Base-by-base conservation (phyloP, 2,888 invertebrate species). In the Morpho achilles region DNA sequence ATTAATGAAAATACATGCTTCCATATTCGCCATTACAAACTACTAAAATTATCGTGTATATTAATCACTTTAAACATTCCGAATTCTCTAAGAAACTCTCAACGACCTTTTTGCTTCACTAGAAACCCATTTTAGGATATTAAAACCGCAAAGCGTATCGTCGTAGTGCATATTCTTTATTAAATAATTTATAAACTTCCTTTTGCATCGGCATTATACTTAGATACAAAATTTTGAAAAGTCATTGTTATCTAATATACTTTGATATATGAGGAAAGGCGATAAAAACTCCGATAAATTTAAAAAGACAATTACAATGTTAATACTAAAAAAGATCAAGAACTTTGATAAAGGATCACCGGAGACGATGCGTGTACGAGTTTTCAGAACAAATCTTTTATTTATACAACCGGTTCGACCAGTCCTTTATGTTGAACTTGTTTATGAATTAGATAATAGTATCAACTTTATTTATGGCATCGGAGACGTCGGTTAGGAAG, bases 291-390 rank as follows among this genome's bases (percentile, higher is more conserved):
- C 4, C 16, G 46, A 46, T 40, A 45, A 46, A 46, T 4, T 3
- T 7, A 48, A 44, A 50, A 50, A 32, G 50, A 55, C 43, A 55
- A 50, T 55, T 55, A 55, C 49, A 44, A 44, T 55, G 48, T 55
- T 50, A 50, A 50, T 59, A 43, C 43, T 55, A 40, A 57, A 32
- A 32, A 7, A 61, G 61, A 61, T 59, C 43, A 50, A 47, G 51
- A 51, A 53, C 54, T 56, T 48, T 40, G 58, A 61, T 61, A 63
- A 55, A 56, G 60, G 54, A 61, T 61, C 51, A 39, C 50, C 44
- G 43, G 47, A 32, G 47, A 50, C 50, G 50, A 53, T 32, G 44
- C 53, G 46, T 50, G 23, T 60, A 46, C 50, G 23, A 39, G 9
- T 10, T 48, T 49, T 45, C 16, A 42, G 22, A 47, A 32, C 53